Percentiles rank a stretch among this genome's conserved stretches.
Conservation (phyloP, 2,888 invertebrate genomes). For the Athalia circularis region DNA sequence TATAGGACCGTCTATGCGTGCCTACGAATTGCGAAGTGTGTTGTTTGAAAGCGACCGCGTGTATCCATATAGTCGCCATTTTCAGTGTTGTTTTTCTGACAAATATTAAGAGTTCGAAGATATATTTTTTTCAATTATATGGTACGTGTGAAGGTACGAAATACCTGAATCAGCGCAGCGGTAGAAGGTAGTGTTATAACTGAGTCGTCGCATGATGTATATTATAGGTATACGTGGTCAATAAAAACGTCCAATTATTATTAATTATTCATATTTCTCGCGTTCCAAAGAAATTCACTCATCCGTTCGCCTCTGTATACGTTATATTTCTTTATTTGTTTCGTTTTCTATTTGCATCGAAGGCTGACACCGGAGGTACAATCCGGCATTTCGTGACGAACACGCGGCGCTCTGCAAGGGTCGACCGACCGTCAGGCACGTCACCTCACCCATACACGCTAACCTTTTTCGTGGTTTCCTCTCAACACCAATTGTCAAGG, state of each 20-base stretch:
- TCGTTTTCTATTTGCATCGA: conserved; percentile 50
- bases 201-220: conserved; percentile 37
- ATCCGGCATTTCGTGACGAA: conserved; percentile 64
- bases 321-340: conserved; percentile 42
- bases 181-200: neutral
- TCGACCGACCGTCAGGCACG: conserved; percentile 35
- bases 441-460: conserved; percentile 39
- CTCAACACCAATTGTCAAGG: conserved; percentile 23
- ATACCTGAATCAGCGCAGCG: too few relatives aligned
- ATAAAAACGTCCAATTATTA: conserved; percentile 38
- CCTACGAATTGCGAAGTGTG: conserved; percentile 6
- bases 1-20: neutral
- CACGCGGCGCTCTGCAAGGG: conserved; percentile 44
- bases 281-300: conserved; percentile 28
- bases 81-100: neutral
- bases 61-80: too few relatives aligned
- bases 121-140: conserved; percentile 19
- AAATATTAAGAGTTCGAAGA: neutral
- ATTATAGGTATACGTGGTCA: neutral
- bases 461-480: conserved; percentile 39
- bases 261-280: conserved; percentile 42
- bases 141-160: neutral
- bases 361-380: conserved; percentile 55
- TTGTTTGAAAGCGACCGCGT: neutral
- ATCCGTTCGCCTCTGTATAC: conserved; percentile 42